These are phyloP conservation scores for Clunio marinus DNA, from an alignment of 2,888 invertebrate species.

Conservation along the genomic window DNA sequence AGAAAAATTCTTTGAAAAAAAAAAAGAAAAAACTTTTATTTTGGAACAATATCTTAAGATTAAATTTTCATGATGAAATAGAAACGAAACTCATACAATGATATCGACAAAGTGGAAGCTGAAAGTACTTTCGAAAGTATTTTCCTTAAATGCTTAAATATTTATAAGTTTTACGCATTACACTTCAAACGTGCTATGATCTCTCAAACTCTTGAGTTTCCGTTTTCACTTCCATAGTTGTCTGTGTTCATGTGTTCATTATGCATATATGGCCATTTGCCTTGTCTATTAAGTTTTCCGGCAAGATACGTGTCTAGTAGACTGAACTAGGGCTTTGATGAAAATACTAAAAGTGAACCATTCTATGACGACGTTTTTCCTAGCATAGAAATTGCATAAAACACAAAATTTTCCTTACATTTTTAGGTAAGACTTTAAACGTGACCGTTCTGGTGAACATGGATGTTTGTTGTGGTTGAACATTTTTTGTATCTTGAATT, in stretches of 20 bases:
- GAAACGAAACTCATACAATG: not conserved
- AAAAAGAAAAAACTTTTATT: too few species aligned
- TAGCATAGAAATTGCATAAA: conserved; percentile 19
- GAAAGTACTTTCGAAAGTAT: too few species aligned
- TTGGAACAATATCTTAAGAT: too few species aligned
- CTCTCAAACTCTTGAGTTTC: not conserved
- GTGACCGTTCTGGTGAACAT: conserved; percentile 4
- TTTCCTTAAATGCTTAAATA: conserved; percentile 1
- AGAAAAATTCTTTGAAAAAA: too few species aligned
- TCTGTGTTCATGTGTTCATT: conserved; percentile 24
- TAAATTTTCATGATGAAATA: not conserved
- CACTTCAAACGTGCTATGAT: conserved; percentile 8
- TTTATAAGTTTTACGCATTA: conserved; percentile 13
- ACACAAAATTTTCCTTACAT: not conserved
- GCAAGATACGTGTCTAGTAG: conserved; percentile 1
- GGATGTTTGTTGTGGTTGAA: conserved; percentile 2
- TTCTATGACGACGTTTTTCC: too few species aligned
- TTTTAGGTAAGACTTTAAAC: not conserved
- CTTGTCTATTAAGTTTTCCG: conserved; percentile 26
- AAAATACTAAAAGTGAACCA: not conserved
- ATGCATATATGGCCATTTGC: conserved; percentile 26
- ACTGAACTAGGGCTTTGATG: not conserved
- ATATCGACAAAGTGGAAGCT: too few species aligned
- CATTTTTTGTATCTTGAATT: not conserved
- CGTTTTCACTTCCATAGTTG: not conserved